Evolutionary conservation across 1,140 invertebrate genomes (phyloP), one percentile per base, ranked within the genome.

Genomic region (Leptinotarsa texana): DNA sequence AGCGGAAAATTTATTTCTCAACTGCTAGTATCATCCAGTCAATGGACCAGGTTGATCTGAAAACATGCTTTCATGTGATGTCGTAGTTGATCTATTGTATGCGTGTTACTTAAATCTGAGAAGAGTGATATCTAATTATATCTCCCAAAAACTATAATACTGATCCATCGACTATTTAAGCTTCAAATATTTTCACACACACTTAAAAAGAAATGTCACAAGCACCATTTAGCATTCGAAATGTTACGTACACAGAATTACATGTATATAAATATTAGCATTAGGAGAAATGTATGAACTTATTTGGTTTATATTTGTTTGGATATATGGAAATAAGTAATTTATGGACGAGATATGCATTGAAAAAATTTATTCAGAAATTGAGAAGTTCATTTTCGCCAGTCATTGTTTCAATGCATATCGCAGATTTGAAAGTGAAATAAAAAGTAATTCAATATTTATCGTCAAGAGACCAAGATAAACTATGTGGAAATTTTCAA

Each of bases 241-340:
- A 67, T 75, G 63, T 78, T 77, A 79, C 76, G 75, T 77, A 80
- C 77, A 77, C 63, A 77, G 72, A 77, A 72, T 75, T 79, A 79
- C 71, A 73, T 21, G 71, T 47, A 47, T 77, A 75, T 77, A 77
- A 77, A 79, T 73, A 74, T 65, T 78, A 75, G 74, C 72, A 70
- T 70, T 47, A 48, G 73, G 47, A 75, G 69, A 76, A 76, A 63
- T 67, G 72, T 17, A 57, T 73, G 67, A 72, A 73, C 69, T 74
- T 74, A 74, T 78, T 78, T 78, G 77, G 75, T 74, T 76, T 78
- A 78, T 76, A 76, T 49, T 76, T 76, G 69, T 75, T 76, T 78
- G 75, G 77, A 66, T 78, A 74, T 66, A 78, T 73, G 75, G 49
- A 68, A 73, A 75, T 65, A 78, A 78, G 72, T 78, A 76, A 67